Base-by-base conservation (phyloP, 2,888 invertebrate genomes). In the Cyaniris semiargus region DNA sequence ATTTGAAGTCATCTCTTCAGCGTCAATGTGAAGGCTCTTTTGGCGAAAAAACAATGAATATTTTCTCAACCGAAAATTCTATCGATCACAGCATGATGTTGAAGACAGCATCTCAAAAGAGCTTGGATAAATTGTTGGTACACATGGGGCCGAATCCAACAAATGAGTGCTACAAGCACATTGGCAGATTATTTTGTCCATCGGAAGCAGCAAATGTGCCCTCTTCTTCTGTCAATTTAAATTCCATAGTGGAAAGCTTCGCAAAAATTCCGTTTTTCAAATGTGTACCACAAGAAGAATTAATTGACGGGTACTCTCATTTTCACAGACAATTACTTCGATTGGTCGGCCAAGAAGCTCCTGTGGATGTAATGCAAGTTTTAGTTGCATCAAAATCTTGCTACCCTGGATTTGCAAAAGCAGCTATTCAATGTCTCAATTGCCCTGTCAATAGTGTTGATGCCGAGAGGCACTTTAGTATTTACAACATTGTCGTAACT, bases 401-500 rank as follows among this genome's bases (percentile, higher is more conserved):
- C 58, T 58, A 58, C n/a, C 21, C 58, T 58, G 58, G 58, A 58
- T 58, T 58, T 58, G 58, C 58, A 58, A 58, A 58, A 58, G 58
- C 58, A 58, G 58, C 58, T 58, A 58, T 58, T 58, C 21, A 58
- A 58, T 58, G 58, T 58, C 58, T 58, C 58, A 58, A 58, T 58
- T 44, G 38, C 38, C 38, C 38, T 58, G 58, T 58, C 58, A 58
- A 58, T 58, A 58, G 53, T 56, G n/a, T 56, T 56, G 53, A 56
- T 56, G 53, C 53, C 53, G 53, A 56, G 53, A 56, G 18, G 38
- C 13, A 44, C 38, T 44, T 44, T 44, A 44, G 38, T 44, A 38
- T 10, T 10, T 38, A 38, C 38, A n/a, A n/a, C 56, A 18, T 56
- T 18, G 56, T 56, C 56, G 56, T 56, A 58, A 58, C n/a, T 58